These are phyloP conservation scores for Pangasius krempfi DNA, from an alignment of 2,797 vertebrate genomes.

Conservation along the genomic window DNA sequence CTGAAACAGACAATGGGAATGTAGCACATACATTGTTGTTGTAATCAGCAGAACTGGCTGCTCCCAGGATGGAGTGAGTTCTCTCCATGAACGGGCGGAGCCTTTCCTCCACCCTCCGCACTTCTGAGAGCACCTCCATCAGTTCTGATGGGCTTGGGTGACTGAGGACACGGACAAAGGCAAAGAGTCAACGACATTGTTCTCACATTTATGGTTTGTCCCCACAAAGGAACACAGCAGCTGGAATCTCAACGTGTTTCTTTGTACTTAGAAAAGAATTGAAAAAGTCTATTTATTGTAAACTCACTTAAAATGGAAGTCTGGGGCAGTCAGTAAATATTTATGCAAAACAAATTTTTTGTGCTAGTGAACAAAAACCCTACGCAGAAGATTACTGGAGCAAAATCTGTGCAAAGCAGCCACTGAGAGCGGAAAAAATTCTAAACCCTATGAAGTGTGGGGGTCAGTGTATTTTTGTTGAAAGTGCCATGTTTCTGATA, in stretches of 20 bases:
- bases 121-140: conserved; percentile 85
- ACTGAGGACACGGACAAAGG: conserved; percentile 61
- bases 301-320: background rate
- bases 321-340: background rate
- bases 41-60: conserved; percentile 83
- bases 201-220: background rate
- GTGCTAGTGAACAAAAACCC: background rate
- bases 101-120: conserved; percentile 83
- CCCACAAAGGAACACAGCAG: background rate
- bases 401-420: background rate
- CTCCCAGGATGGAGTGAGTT: conserved; percentile 84
- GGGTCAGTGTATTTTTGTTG: background rate
- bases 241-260: background rate
- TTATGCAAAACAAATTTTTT: background rate
- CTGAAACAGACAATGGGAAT: background rate
- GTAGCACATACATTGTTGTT: conserved; percentile 81
- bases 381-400: background rate
- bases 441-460: background rate
- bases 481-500: background rate
- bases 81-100: conserved; percentile 90
- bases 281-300: background rate
- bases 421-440: background rate
- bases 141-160: conserved; percentile 86
- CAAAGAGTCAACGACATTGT: background rate
- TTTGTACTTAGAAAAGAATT: background rate